Conservation (phyloP, 1,140 invertebrate species). For the Hyles euphorbiae region DNA sequence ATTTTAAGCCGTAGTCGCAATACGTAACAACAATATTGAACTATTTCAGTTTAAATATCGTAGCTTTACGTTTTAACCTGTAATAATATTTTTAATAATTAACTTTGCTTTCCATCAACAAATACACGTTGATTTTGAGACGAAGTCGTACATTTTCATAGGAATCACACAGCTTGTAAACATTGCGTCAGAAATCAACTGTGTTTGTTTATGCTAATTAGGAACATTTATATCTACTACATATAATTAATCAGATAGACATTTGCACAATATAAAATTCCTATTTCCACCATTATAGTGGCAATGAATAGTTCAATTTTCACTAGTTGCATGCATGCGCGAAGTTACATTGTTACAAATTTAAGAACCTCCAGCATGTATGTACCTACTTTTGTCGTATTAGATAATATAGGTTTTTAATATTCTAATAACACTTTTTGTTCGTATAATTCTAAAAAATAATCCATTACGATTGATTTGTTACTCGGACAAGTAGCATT, state of each 20-base stretch:
- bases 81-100: slow-evolving; percentile 25
- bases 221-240: slow-evolving; percentile 11
- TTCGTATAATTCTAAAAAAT: neutral
- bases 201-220: slow-evolving; percentile 12
- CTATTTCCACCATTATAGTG: slow-evolving; percentile 17
- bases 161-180: neutral
- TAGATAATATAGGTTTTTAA: slow-evolving; percentile 8
- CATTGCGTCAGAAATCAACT: slow-evolving; percentile 13
- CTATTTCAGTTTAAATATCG: slow-evolving; percentile 26
- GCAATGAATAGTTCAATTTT: slow-evolving; percentile 12
- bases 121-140: slow-evolving; percentile 44
- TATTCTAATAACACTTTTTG: slow-evolving; percentile 4
- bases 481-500: no score
- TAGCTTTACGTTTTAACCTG: slow-evolving; percentile 45
- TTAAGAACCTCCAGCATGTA: slow-evolving; percentile 29
- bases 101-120: slow-evolving; percentile 40
- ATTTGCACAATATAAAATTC: slow-evolving; percentile 16
- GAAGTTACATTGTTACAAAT: slow-evolving; percentile 16
- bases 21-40: slow-evolving; percentile 25
- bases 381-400: slow-evolving; percentile 20
- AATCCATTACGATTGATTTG: neutral
- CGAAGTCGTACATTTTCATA: slow-evolving; percentile 13
- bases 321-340: slow-evolving; percentile 34
- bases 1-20: slow-evolving; percentile 50
- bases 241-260: slow-evolving; percentile 19